phyloP scores from a whole-genome alignment of 2,888 invertebrate genomes.

The Esperia sulphurella region DNA sequence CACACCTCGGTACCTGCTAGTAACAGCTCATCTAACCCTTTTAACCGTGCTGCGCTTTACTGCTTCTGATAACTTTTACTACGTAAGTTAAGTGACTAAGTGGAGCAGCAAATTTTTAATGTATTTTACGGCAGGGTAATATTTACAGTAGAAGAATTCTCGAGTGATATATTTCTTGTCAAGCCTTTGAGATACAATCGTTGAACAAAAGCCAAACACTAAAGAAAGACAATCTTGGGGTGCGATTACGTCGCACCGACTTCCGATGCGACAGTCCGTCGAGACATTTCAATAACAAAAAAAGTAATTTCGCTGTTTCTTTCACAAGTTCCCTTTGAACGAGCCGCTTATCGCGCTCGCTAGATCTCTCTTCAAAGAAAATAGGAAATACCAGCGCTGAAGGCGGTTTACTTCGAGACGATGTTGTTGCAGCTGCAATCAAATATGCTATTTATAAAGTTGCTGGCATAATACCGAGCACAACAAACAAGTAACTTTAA shows the following conservation, averaged over 20 bases:
- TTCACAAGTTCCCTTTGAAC: conserved; percentile 11
- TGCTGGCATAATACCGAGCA: background rate
- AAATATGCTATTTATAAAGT: conserved; percentile 5
- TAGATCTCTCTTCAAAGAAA: conserved; percentile 15
- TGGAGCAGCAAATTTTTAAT: too few relatives aligned
- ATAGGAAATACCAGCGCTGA: conserved; percentile 11
- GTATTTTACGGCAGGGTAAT: too few relatives aligned
- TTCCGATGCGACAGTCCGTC: conserved; percentile 5
- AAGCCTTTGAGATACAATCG: background rate
- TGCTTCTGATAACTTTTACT: too few relatives aligned
- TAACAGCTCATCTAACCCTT: background rate
- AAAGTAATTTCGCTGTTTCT: conserved; percentile 11
- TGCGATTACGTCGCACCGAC: conserved; percentile 2
- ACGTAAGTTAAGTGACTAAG: too few relatives aligned
- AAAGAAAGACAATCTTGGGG: background rate
- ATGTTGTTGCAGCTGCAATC: conserved; percentile 4
- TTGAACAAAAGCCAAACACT: conserved; percentile 10
- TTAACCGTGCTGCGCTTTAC: background rate
- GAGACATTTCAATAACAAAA: conserved; percentile 11
- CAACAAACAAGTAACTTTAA: background rate
- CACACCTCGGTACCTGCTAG: too few relatives aligned
- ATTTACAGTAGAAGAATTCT: too few relatives aligned
- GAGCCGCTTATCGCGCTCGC: conserved; percentile 15
- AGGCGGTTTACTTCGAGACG: conserved; percentile 10
- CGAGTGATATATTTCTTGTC: too few relatives aligned